Evolutionary conservation across 92 coral and sea anemone species (phyloP).

Genomic region (Epizoanthus ramosus): DNA sequence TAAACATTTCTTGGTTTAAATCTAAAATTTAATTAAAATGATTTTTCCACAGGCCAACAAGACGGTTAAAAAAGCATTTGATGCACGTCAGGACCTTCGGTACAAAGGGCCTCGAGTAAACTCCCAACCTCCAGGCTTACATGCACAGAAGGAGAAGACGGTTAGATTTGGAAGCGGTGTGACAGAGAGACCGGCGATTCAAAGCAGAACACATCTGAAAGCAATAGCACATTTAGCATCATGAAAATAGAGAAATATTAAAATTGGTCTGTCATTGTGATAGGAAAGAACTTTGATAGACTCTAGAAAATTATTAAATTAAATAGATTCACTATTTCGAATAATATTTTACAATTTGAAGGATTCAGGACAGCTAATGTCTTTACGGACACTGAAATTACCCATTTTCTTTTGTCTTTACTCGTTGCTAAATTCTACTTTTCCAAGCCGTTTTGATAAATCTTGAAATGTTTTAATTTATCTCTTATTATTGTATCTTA

Average conservation of each 20-base stretch:
- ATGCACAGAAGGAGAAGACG: conserved; percentile 11
- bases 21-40: not conserved
- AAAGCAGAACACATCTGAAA: conserved; percentile 11
- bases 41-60: conserved; percentile 68
- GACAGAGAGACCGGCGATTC: not conserved
- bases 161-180: not conserved
- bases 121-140: conserved; percentile 27
- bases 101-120: conserved; percentile 84
- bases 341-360: no score
- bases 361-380: no score
- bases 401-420: no score
- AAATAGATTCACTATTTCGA: no score
- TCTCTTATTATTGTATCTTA: no score
- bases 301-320: no score
- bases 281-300: no score
- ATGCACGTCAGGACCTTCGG: conserved; percentile 78
- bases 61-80: conserved; percentile 79
- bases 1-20: no score
- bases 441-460: no score
- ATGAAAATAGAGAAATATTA: not conserved
- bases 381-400: no score
- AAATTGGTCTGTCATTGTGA: not conserved
- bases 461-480: no score
- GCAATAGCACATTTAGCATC: conserved; percentile 17
- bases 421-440: no score